phyloP scores from a whole-genome alignment of 1,140 invertebrate species.

The Drosophila triauraria region DNA sequence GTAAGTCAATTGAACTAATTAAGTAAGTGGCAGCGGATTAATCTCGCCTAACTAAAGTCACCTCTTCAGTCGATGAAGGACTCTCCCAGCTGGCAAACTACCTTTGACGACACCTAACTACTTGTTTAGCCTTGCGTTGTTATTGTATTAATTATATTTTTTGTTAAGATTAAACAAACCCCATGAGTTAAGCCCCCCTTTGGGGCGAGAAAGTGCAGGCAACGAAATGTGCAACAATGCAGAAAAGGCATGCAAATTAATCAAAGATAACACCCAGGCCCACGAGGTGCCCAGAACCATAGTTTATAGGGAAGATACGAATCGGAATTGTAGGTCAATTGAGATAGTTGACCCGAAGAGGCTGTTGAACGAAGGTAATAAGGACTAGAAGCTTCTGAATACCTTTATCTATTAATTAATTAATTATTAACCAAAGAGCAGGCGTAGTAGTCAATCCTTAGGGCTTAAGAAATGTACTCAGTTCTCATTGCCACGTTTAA shows the following conservation, averaged over 20 bases:
- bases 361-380: too few species aligned
- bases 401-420: neutral
- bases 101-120: constrained; percentile 46
- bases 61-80: constrained; percentile 8
- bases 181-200: neutral
- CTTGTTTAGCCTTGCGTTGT: neutral
- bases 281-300: neutral
- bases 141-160: constrained; percentile 36
- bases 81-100: constrained; percentile 59
- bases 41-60: neutral
- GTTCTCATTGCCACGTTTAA: neutral
- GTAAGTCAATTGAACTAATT: constrained; percentile 10
- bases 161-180: constrained; percentile 4
- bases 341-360: too few species aligned
- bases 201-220: constrained; percentile 14
- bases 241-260: constrained; percentile 38
- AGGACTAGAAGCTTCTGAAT: neutral
- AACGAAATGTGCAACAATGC: constrained; percentile 42
- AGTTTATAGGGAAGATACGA: neutral
- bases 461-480: neutral
- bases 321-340: neutral
- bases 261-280: constrained; percentile 11
- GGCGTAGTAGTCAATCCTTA: too few species aligned
- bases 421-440: neutral
- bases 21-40: neutral